phyloP scores from a whole-genome alignment of 2,113 vertebrate species.

The Xiphorhynchus elegans region DNA sequence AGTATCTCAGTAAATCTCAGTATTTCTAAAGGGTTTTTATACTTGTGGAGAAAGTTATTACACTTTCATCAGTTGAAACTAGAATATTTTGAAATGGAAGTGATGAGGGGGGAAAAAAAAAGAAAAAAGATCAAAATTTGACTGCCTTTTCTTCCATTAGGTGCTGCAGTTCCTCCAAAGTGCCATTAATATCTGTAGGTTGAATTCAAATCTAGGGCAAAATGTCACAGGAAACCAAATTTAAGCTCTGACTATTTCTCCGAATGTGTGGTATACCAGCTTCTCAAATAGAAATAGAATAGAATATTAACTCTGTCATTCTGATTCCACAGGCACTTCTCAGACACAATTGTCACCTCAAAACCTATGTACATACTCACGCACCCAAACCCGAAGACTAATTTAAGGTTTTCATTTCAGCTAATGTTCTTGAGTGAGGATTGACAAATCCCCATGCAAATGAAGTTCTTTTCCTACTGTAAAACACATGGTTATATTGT shows the following conservation, averaged over 20 bases:
- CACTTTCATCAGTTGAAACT: background rate
- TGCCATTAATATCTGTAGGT: background rate
- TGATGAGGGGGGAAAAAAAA: background rate
- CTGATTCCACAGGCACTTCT: background rate
- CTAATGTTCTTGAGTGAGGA: background rate
- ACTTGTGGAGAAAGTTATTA: background rate
- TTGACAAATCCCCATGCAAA: background rate
- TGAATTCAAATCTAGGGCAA: background rate
- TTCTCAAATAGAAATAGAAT: background rate
- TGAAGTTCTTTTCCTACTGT: background rate
- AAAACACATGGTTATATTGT: background rate
- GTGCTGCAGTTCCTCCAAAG: background rate
- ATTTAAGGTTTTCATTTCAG: background rate
- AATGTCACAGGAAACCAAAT: background rate
- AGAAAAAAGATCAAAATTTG: background rate
- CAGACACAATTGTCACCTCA: background rate
- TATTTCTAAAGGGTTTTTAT: background rate
- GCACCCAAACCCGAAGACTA: background rate
- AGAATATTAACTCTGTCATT: background rate
- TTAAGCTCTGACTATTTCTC: background rate
- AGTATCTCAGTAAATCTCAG: background rate
- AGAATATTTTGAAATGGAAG: conserved; percentile 7
- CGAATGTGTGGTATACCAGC: background rate
- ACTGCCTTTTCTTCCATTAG: background rate
- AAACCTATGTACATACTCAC: background rate